Evolutionary conservation across 2,888 invertebrate genomes (phyloP).

Genomic region (Synergus umbraculus): DNA sequence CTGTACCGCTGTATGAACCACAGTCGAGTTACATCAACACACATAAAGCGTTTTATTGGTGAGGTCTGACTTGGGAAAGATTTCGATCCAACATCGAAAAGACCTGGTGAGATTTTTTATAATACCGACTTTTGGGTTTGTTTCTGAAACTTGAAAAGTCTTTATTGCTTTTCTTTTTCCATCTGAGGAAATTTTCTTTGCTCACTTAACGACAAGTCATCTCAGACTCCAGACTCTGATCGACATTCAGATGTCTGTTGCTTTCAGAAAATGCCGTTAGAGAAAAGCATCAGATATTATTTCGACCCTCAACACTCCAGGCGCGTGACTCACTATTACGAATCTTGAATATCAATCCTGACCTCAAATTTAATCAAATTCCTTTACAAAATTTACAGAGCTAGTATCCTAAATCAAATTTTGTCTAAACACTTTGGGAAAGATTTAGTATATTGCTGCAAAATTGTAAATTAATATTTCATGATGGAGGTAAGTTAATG

Average conservation of each 20-base stretch:
- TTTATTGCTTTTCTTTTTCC: slow-evolving; percentile 16
- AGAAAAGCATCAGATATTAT: neutral
- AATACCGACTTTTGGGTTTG: slow-evolving; percentile 23
- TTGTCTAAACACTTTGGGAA: no score
- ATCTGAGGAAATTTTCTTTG: slow-evolving; percentile 7
- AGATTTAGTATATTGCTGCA: neutral
- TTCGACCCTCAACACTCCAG: neutral
- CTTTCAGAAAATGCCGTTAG: neutral
- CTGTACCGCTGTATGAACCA: slow-evolving; percentile 15
- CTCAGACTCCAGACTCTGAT: slow-evolving; percentile 4
- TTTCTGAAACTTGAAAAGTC: neutral
- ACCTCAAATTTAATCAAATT: no score
- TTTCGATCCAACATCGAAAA: slow-evolving; percentile 12
- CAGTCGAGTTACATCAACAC: neutral
- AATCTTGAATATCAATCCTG: neutral
- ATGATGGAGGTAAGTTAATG: neutral
- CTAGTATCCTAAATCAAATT: no score
- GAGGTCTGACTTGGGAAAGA: slow-evolving; percentile 18
- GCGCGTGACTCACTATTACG: neutral
- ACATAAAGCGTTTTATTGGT: slow-evolving; percentile 26
- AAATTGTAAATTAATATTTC: neutral
- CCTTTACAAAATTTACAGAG: no score
- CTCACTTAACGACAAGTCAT: neutral
- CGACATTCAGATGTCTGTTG: slow-evolving; percentile 5
- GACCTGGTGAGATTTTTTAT: slow-evolving; percentile 28